These are phyloP conservation scores for Sebastes matsubarae DNA, from an alignment of 2,797 vertebrate genomes.

Conservation along the genomic window DNA sequence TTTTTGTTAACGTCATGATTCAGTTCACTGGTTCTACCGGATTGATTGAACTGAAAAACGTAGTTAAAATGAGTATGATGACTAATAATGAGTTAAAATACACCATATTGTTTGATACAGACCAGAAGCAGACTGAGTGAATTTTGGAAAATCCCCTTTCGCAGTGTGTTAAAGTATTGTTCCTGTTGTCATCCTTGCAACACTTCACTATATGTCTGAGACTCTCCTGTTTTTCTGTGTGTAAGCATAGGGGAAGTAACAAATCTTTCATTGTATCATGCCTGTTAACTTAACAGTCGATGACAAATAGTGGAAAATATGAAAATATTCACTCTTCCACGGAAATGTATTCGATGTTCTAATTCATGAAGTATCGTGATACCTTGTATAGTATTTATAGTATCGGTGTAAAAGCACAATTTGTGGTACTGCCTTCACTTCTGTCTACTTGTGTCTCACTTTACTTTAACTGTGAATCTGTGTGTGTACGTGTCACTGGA, in stretches of 20 bases:
- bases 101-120: not conserved
- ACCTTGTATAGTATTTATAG: not conserved
- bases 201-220: not conserved
- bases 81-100: not conserved
- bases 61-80: no score
- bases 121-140: not conserved
- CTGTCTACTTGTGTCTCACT: not conserved
- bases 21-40: not conserved
- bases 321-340: not conserved
- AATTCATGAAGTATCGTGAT: not conserved
- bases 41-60: not conserved
- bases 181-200: slow-evolving; percentile 31
- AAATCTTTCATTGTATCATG: not conserved
- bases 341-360: not conserved
- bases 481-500: not conserved
- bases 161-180: slow-evolving; percentile 6
- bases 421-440: not conserved
- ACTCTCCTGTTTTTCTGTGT: not conserved
- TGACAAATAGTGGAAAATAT: not conserved
- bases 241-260: slow-evolving; percentile 7
- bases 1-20: not conserved
- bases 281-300: not conserved
- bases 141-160: slow-evolving; percentile 27
- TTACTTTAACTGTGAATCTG: not conserved
- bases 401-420: not conserved